phyloP scores from a whole-genome alignment of 2,888 invertebrate genomes.

The Pelosia muscerda region DNA sequence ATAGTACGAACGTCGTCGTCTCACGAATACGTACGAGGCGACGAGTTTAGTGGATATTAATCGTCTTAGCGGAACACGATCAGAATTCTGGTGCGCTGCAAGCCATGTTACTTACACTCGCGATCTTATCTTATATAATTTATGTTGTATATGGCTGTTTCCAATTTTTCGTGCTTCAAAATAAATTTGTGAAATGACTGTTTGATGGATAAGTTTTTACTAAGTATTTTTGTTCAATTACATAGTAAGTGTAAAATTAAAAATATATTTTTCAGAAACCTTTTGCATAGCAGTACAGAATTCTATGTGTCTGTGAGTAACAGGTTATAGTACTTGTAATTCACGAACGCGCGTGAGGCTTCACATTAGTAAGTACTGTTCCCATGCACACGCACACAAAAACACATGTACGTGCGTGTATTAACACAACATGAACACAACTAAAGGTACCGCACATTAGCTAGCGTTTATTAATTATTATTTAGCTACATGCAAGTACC shows the following conservation, averaged over 20 bases:
- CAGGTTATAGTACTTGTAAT: too few species aligned
- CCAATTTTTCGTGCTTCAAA: not conserved
- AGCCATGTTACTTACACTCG: not conserved
- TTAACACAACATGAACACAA: too few species aligned
- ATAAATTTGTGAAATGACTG: not conserved
- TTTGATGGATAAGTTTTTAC: not conserved
- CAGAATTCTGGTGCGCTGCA: not conserved
- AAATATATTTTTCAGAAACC: too few species aligned
- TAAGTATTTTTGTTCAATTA: too few species aligned
- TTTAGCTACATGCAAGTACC: not conserved
- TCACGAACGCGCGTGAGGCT: too few species aligned
- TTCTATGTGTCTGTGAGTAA: not conserved
- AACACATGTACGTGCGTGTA: too few species aligned
- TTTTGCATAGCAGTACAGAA: not conserved
- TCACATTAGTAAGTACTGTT: too few species aligned
- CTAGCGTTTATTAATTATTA: not conserved
- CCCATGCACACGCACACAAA: too few species aligned
- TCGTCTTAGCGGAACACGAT: constrained; percentile 4
- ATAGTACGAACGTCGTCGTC: not conserved
- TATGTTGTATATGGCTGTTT: not conserved
- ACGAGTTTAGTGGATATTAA: constrained; percentile 6
- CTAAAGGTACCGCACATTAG: too few species aligned
- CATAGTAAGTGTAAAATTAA: too few species aligned
- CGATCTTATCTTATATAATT: not conserved
- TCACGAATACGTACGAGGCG: not conserved